A percentile compares a stretch with the other conserved stretches of the same genome.
These are phyloP conservation scores for Perizoma affinitatum DNA, from an alignment of 2,888 invertebrate species.

Conservation along the genomic window DNA sequence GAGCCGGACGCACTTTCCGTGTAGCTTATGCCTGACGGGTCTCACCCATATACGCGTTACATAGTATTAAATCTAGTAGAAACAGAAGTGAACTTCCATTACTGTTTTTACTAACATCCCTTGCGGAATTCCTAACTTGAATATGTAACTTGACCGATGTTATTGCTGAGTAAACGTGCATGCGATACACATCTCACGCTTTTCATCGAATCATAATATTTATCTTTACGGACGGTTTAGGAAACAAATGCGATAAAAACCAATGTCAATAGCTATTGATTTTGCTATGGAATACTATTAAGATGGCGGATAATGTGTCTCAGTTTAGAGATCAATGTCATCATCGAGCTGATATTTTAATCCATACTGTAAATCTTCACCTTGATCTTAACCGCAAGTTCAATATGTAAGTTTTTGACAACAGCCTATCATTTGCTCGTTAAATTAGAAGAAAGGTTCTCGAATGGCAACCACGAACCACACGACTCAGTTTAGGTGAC, in stretches of 20 bases:
- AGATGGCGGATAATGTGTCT: constrained; percentile 30
- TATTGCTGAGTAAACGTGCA: constrained; percentile 13
- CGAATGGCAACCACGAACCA: too few species aligned
- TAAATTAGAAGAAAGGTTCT: too few species aligned
- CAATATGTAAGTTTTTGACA: too few species aligned
- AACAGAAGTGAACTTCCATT: neutral
- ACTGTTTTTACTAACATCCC: neutral
- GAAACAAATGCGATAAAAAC: constrained; percentile 30
- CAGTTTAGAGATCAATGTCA: constrained; percentile 26
- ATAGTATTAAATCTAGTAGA: neutral
- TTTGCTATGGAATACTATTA: constrained; percentile 30
- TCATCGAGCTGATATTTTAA: constrained; percentile 26
- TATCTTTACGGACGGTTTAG: constrained; percentile 23
- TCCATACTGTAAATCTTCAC: constrained; percentile 28
- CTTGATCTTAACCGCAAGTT: constrained; percentile 19
- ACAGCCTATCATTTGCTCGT: too few species aligned
- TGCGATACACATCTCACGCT: constrained; percentile 20
- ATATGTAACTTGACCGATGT: constrained; percentile 13
- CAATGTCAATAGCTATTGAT: constrained; percentile 32
- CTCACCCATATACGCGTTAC: too few species aligned
- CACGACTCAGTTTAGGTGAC: too few species aligned
- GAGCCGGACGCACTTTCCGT: too few species aligned
- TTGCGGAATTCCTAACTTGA: constrained; percentile 4
- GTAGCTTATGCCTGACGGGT: too few species aligned
- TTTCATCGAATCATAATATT: constrained; percentile 34